Evolutionary conservation across 23 tunicate genomes (phyloP), one percentile per base, ranked within the genome.

Genomic region (Trididemnum miniatum): DNA sequence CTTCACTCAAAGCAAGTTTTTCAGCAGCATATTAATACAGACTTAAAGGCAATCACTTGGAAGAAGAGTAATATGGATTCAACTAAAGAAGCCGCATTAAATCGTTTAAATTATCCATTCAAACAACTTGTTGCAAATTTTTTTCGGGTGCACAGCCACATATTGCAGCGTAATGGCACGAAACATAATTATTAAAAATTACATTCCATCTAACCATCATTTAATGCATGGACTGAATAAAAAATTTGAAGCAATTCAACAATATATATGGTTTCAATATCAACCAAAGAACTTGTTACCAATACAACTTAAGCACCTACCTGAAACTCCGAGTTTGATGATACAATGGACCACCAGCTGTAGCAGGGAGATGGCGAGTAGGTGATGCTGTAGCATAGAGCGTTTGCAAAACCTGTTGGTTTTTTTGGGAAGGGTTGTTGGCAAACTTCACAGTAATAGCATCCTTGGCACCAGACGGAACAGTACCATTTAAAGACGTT

Each of bases 401-500:
- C 20, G 92, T 76, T 72, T 92, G 97, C 34, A 86, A 72, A 29
- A 83, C 92, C 76, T 87, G 97, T 65, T 92, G 97, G 64, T 91
- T 91, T 38, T 92, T 92, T 63, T 92, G 97, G 5, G 97, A 92
- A 22, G 97, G 97, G 65, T 92, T 92, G 79, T 92, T 92, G 1
- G 97, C 97, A 51, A 92, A 92, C 62, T 92, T 92, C 20, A 92
- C 97, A 30, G 97, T 92, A 4, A 92, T 82, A 0, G 97, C 84
- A 63, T 92, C 97, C 59, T 92, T 92, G 1, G 86, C 92, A 28
- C 92, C 92, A 34, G 81, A 52, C n/a, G 97, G 97, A 2, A 92
- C 73, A 1, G 99, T 95, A 20, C 89, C 90, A 49, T 96, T 90
- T 71, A 96, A 65, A 27, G 77, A n/a, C 18, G 86, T 90, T 65